Evolutionary conservation across 2,888 invertebrate species (phyloP), one percentile per base, ranked within the genome.

Genomic region (Nycteola revayana): DNA sequence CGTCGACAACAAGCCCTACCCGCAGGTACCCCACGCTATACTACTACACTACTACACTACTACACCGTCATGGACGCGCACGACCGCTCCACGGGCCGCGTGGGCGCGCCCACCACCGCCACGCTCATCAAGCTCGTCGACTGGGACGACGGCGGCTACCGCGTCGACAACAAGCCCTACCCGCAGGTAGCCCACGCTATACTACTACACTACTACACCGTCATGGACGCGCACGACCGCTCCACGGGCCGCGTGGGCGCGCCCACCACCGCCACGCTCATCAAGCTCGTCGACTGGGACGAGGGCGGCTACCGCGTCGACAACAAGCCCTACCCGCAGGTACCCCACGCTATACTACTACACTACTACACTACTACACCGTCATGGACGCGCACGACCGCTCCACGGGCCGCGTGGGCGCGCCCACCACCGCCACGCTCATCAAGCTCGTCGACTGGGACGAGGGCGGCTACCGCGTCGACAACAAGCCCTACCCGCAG

Each of bases 111-210:
- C 3, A 90, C 95, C 36, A 92, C 94, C 3, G 93, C 94, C 43
- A 93, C 93, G 70, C 94, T 96, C 68, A 92, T 98, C 60, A 91
- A 92, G 57, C 18, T 18, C 18, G 93, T 95, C 27, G 95, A 96
- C 85, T 98, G 98, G 98, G 94, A 94, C 59, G 98, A 98, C 85
- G 98, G 97, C 48, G 93, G 94, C 73, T 98, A 98, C 85, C 91
- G 94, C 54, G 93, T 95, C 10, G 93, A 92, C 17, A 98, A 98
- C 79, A 94, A 93, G 61, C 98, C 76, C 0, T 74, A 66, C 69
- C 74, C 75, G 11, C 74, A 75, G 71, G 75, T 75, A 25, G 7
- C 2, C 6, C n/a, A 7, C 89, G 6, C 18, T n/a, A n/a, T n/a
- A n/a, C n/a, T n/a, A n/a, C n/a, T n/a, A n/a, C n/a, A n/a, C n/a